Evolutionary conservation across 1,140 invertebrate species (phyloP), one percentile per base, ranked within the genome.

Genomic region (Drosophila nebulosa): DNA sequence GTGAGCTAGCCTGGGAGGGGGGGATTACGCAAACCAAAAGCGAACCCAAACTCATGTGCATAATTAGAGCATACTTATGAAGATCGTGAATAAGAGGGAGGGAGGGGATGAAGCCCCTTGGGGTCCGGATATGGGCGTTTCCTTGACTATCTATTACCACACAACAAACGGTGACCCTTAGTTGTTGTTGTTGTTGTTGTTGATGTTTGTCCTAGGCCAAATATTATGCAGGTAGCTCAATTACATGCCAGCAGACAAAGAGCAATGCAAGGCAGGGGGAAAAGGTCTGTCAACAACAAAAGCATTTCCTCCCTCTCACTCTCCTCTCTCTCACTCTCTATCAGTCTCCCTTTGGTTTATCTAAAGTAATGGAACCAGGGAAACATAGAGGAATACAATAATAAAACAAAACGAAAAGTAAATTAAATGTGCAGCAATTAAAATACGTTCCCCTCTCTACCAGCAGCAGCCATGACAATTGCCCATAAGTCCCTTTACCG

Each of bases 391-490:
- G 14, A 50, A 7, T 30, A 21, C 30, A 27, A 18, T 51, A 22
- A 22, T 27, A 5, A n/a, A 7, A 58, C 7, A 16, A 14, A 69
- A 56, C 65, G 56, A 75, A 78, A 83, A 84, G 57, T 79, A 79
- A 84, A 84, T 81, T 86, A 53, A 78, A 85, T 72, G 58, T 70
- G 67, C 69, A 86, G 81, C 78, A 85, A 85, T 85, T 86, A 85
- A 85, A 85, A 80, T 78, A 63, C 75, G 50, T 46, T 64, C 22
- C 72, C 36, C 63, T 24, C 63, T 24, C 56, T 60, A 42, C 18
- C 46, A 39, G 26, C 51, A 51, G 56, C 67, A 59, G 30, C 46
- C n/a, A 64, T 75, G 63, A 65, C 71, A 70, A 61, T 74, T 64
- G 52, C 36, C 78, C 69, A 75, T 78, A 61, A 60, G 61, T 60